Conservation (phyloP, 2,888 invertebrate genomes). For the Gymnosoma rotundatum region DNA sequence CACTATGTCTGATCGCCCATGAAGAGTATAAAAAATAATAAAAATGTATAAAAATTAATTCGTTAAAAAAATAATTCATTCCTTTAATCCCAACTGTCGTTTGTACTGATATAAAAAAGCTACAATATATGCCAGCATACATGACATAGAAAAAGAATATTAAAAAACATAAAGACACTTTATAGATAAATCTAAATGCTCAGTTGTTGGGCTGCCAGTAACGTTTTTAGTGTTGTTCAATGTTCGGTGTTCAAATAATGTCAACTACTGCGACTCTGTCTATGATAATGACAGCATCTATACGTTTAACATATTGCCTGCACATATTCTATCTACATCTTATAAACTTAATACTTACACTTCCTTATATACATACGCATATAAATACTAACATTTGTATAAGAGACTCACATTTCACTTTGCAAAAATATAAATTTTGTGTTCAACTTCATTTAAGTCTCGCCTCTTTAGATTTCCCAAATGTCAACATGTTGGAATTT, state of each 20-base stretch:
- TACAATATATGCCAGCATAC: constrained; percentile 13
- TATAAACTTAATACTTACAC: not conserved
- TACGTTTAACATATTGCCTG: constrained; percentile 47
- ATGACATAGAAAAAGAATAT: constrained; percentile 26
- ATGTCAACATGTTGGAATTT: constrained; percentile 67
- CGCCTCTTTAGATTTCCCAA: constrained; percentile 68
- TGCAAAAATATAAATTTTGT: constrained; percentile 34
- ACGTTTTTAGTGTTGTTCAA: constrained; percentile 17
- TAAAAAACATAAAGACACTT: constrained; percentile 1
- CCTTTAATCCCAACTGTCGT: constrained; percentile 12
- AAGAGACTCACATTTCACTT: constrained; percentile 17
- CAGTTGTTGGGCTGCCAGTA: constrained; percentile 52
- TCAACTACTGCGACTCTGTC: constrained; percentile 57
- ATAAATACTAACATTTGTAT: not conserved
- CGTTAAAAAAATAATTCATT: constrained; percentile 3
- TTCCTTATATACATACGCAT: not conserved
- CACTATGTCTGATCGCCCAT: too few species aligned
- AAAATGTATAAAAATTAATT: too few species aligned
- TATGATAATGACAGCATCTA: constrained; percentile 45
- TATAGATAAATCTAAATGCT: constrained; percentile 59
- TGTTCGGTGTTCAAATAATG: constrained; percentile 58
- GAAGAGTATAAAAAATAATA: too few species aligned
- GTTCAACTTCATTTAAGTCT: constrained; percentile 66
- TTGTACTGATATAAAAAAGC: not conserved
- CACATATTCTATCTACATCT: constrained; percentile 2